A percentile compares a stretch with the other conserved stretches of the same genome.
Evolutionary conservation across 2,797 vertebrate species (phyloP).

Genomic region (Allobates femoralis): DNA sequence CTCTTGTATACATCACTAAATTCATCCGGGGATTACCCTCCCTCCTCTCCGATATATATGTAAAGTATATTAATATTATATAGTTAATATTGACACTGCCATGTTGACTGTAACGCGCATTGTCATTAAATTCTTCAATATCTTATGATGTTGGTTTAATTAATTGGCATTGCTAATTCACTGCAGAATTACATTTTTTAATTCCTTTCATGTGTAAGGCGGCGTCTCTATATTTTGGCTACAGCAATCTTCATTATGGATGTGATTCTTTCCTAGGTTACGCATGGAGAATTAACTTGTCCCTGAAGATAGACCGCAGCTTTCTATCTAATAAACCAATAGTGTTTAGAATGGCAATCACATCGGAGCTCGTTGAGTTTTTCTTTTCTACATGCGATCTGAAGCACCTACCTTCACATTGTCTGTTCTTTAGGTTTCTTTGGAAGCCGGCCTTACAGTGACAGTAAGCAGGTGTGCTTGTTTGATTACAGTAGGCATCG

Average conservation of each 20-base stretch:
- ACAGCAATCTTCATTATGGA: slow-evolving; percentile 37
- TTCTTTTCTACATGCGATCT: slow-evolving; percentile 33
- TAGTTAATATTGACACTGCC: slow-evolving; percentile 1
- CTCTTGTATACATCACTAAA: background rate
- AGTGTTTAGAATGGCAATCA: slow-evolving; percentile 29
- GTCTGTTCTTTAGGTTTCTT: slow-evolving; percentile 86
- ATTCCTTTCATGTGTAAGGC: slow-evolving; percentile 54
- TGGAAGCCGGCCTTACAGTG: slow-evolving; percentile 95
- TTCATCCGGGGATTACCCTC: background rate
- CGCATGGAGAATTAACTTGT: slow-evolving; percentile 46
- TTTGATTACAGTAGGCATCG: slow-evolving; percentile 94
- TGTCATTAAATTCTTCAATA: slow-evolving; percentile 30
- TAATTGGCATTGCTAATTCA: slow-evolving; percentile 66
- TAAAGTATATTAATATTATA: too few relatives aligned
- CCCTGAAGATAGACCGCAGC: slow-evolving; percentile 10
- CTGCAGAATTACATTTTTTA: slow-evolving; percentile 52
- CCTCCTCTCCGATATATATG: background rate
- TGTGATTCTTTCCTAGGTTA: slow-evolving; percentile 37
- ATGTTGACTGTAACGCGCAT: background rate
- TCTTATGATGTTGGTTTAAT: slow-evolving; percentile 57
- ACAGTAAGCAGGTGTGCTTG: slow-evolving; percentile 86
- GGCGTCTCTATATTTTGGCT: slow-evolving; percentile 34
- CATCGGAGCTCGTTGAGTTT: background rate
- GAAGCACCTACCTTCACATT: slow-evolving; percentile 89
- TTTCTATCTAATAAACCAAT: background rate